Evolutionary conservation across 2,797 vertebrate genomes (phyloP).

Genomic region (Pampus argenteus): DNA sequence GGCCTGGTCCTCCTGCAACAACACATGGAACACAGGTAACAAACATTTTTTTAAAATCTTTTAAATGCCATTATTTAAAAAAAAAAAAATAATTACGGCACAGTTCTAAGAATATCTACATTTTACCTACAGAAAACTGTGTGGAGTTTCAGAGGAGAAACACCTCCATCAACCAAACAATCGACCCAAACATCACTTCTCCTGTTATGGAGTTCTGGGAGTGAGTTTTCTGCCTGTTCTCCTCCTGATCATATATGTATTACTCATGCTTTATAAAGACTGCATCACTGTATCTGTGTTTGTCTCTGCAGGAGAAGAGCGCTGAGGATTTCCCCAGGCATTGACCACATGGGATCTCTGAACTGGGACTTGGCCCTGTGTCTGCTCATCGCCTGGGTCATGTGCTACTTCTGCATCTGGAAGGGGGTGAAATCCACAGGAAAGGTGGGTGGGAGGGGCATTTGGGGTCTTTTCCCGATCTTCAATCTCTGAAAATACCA

Average conservation of each 20-base stretch:
- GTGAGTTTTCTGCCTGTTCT: conserved; percentile 84
- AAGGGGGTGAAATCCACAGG: conserved; percentile 97
- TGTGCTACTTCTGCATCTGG: conserved; percentile 99
- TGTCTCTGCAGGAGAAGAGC: conserved; percentile 87
- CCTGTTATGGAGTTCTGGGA: conserved; percentile 99
- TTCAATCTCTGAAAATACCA: neutral
- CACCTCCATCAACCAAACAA: conserved; percentile 76
- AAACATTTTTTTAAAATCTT: neutral
- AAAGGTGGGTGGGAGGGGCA: conserved; percentile 84
- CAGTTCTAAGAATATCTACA: neutral
- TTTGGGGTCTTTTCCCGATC: neutral
- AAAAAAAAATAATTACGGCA: neutral
- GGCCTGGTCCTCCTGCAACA: conserved; percentile 94
- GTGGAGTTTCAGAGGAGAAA: conserved; percentile 91
- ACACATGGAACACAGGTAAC: conserved; percentile 94
- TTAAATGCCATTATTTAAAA: neutral
- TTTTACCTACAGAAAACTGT: conserved; percentile 78
- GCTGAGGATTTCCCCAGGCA: conserved; percentile 92
- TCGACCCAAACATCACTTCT: conserved; percentile 86
- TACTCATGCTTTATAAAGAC: neutral
- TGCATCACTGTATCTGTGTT: neutral
- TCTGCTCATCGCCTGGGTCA: conserved; percentile 92
- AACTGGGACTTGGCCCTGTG: conserved; percentile 96
- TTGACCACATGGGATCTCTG: conserved; percentile 92
- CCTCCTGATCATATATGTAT: neutral